Percentiles rank a stretch among this genome's conserved stretches.
These are phyloP conservation scores for Drosophila leonis DNA, from an alignment of 2,888 invertebrate genomes.

Conservation along the genomic window DNA sequence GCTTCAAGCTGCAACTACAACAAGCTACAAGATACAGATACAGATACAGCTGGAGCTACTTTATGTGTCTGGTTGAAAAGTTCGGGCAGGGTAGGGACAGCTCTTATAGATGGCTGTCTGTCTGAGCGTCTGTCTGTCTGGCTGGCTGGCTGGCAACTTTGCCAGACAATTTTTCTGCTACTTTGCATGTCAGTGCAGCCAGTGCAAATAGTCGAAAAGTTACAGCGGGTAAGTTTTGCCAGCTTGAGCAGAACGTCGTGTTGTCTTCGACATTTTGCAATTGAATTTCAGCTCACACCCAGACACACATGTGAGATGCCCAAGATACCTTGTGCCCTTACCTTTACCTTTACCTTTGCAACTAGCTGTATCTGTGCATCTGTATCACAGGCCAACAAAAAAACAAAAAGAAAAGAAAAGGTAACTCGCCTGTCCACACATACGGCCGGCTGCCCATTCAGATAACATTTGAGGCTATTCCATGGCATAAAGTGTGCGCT, in stretches of 20 bases:
- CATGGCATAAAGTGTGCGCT: conserved; percentile 69
- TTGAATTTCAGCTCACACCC: conserved; percentile 55
- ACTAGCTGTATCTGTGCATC: conserved; percentile 18
- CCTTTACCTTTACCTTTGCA: neutral
- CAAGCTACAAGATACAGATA: conserved; percentile 37
- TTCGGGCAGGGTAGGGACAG: neutral
- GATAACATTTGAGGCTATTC: conserved; percentile 63
- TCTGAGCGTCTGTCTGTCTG: conserved; percentile 3
- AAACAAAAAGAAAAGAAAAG: neutral
- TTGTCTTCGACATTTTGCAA: conserved; percentile 60
- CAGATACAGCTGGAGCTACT: conserved; percentile 39
- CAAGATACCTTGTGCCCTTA: neutral
- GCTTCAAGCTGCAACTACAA: conserved; percentile 20
- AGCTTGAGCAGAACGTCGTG: conserved; percentile 17
- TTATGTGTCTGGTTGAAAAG: conserved; percentile 60
- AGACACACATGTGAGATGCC: conserved; percentile 2
- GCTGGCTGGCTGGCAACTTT: conserved; percentile 66
- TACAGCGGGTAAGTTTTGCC: conserved; percentile 55
- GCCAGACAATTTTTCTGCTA: conserved; percentile 80
- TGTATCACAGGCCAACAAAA: conserved; percentile 20
- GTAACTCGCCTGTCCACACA: conserved; percentile 14
- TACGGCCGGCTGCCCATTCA: conserved; percentile 37
- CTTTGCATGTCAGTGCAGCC: conserved; percentile 73
- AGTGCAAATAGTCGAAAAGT: conserved; percentile 69
- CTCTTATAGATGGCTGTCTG: conserved; percentile 6